Evolutionary conservation across 2,888 invertebrate genomes (phyloP), one percentile per base, ranked within the genome.

Genomic region (Caenorhabditis sulstoni): DNA sequence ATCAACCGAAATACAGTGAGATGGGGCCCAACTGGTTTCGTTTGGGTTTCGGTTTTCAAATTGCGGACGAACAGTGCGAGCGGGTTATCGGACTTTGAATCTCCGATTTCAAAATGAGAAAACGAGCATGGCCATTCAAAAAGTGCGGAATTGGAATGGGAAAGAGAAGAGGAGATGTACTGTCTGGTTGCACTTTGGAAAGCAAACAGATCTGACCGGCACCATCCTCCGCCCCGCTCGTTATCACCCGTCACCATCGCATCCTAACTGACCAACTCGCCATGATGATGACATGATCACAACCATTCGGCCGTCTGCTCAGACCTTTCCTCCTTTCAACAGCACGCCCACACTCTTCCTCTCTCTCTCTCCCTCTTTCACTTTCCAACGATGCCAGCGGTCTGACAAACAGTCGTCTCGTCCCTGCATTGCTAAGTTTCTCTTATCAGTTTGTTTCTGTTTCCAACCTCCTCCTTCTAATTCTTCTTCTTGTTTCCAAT

Each of bases 381-480:
- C 35, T n/a, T 35, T 35, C 35, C 35, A 53, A 53, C 35, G 53
- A 53, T 53, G 53, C 16, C 53, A 53, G 53, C 53, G 35, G 35
- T 29, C 29, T 29, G 29, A 29, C 29, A 29, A 29, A 29, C 29
- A 29, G 29, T 29, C 29, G 29, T 29, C 29, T 29, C 7, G 29
- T 41, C 11, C 2, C 41, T 11, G 7, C 41, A 41, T 41, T 41
- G 29, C 29, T 29, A 29, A 29, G 29, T 3, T 29, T 7, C 4
- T 29, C 29, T 29, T 29, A n/a, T n/a, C n/a, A n/a, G n/a, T n/a
- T n/a, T n/a, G n/a, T n/a, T n/a, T n/a, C n/a, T n/a, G n/a, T n/a
- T n/a, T n/a, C n/a, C n/a, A n/a, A n/a, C n/a, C n/a, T n/a, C n/a
- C 37, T 37, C 11, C 37, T 37, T 37, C 37, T 37, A 8, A 5